Evolutionary conservation across 2,797 vertebrate genomes (phyloP).

Genomic region (Falco berigora): DNA sequence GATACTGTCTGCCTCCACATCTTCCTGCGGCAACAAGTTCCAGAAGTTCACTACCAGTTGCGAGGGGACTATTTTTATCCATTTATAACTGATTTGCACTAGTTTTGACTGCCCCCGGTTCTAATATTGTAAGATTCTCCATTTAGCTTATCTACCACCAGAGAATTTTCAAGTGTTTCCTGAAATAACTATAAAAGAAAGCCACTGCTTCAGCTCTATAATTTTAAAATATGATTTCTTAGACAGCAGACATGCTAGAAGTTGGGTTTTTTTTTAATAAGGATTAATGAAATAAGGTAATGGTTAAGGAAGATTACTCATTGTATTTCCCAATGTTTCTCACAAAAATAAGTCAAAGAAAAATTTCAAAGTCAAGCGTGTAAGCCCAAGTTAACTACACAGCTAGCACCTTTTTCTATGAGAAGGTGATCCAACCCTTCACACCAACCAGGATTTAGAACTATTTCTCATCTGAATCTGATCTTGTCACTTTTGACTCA

Average conservation of each 20-base stretch:
- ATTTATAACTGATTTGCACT: not conserved
- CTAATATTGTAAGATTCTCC: not conserved
- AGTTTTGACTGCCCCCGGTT: not conserved
- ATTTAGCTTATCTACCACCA: not conserved
- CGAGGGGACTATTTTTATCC: not conserved
- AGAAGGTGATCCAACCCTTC: not conserved
- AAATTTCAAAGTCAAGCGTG: not conserved
- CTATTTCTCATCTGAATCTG: not conserved
- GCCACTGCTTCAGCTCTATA: not conserved
- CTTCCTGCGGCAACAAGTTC: not conserved
- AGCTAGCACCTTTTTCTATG: not conserved
- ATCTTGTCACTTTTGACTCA: not conserved
- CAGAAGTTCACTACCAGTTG: not conserved
- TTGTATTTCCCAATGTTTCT: not conserved
- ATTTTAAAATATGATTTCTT: not conserved
- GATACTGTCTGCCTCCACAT: not conserved
- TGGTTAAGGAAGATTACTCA: not conserved
- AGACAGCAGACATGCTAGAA: not conserved
- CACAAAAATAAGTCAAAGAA: not conserved
- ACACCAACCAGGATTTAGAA: not conserved
- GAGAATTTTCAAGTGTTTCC: not conserved
- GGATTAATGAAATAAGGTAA: not conserved
- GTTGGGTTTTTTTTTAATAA: not conserved
- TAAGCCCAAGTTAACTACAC: not conserved
- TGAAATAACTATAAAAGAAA: not conserved